phyloP scores from a whole-genome alignment of 2,113 vertebrate genomes.

The Hemichromis elongatus region DNA sequence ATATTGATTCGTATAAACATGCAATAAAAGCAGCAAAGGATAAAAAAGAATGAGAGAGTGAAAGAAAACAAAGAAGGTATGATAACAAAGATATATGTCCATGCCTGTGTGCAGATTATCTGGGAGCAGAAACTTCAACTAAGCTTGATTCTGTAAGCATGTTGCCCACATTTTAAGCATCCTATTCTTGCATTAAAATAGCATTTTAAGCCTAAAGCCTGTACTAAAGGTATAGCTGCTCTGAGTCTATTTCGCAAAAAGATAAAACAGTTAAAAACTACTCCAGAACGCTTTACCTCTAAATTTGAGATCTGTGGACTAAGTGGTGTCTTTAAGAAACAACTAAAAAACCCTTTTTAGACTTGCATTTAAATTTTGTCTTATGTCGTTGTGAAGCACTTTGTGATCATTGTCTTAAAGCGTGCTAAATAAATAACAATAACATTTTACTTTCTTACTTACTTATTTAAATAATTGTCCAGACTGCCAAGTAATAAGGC shows the following conservation, averaged over 20 bases:
- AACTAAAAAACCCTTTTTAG: neutral
- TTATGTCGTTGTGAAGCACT: neutral
- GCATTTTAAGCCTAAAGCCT: neutral
- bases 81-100: neutral
- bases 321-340: neutral
- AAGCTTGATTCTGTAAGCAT: neutral
- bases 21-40: neutral
- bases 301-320: neutral
- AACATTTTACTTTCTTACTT: neutral
- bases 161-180: neutral
- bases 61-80: neutral
- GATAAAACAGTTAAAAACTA: neutral
- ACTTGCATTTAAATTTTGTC: neutral
- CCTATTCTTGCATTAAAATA: neutral
- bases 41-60: neutral
- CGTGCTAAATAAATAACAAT: neutral
- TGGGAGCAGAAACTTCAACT: neutral
- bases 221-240: neutral
- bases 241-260: neutral
- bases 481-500: neutral
- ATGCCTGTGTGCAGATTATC: neutral
- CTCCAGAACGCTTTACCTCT: neutral
- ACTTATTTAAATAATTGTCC: neutral
- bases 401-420: neutral
- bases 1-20: neutral